Evolutionary conservation across 2,888 invertebrate genomes (phyloP).

Genomic region (Teleogryllus oceanicus): DNA sequence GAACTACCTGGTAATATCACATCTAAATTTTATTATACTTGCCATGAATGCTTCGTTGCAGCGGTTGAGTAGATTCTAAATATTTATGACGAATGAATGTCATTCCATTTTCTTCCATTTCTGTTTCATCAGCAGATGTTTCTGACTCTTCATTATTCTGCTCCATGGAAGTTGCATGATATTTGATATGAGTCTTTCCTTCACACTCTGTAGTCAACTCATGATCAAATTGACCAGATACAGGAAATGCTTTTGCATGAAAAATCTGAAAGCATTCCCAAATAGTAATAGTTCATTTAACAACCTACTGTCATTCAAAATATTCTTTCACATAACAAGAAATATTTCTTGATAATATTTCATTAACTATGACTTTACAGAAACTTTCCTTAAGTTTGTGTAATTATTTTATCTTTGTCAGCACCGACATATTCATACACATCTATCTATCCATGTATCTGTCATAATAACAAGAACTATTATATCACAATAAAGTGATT

Average conservation of each 20-base stretch:
- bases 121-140: constrained; percentile 58
- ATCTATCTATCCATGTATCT: too few relatives aligned
- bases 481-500: too few relatives aligned
- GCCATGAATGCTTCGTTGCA: constrained; percentile 12
- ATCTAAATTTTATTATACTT: neutral
- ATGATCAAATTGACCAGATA: constrained; percentile 46
- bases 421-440: too few relatives aligned
- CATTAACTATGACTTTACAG: too few relatives aligned
- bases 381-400: too few relatives aligned
- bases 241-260: constrained; percentile 58
- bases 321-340: too few relatives aligned
- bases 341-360: too few relatives aligned
- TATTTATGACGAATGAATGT: constrained; percentile 52
- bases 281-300: too few relatives aligned
- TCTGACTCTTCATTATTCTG: constrained; percentile 54
- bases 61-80: constrained; percentile 25
- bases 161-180: constrained; percentile 40
- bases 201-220: constrained; percentile 37
- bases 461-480: too few relatives aligned
- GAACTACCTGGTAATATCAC: too few relatives aligned
- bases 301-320: too few relatives aligned
- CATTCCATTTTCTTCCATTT: constrained; percentile 54
- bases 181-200: constrained; percentile 42
- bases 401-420: too few relatives aligned
- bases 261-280: constrained; percentile 43